These are phyloP conservation scores for Morus bassanus DNA, from an alignment of 2,797 vertebrate genomes.

Conservation along the genomic window DNA sequence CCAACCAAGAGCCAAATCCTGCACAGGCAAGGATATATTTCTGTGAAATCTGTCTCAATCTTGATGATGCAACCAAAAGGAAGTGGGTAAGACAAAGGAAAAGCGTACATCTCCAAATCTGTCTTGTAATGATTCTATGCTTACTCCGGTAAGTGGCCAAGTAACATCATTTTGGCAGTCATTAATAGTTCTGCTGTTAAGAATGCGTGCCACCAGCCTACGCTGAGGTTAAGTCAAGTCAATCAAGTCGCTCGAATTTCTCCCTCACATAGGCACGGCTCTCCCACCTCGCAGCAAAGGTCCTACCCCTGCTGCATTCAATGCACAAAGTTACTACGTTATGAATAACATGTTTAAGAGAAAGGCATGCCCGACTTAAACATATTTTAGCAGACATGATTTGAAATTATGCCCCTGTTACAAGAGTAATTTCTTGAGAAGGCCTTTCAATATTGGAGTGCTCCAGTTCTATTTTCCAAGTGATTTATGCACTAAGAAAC, in stretches of 20 bases:
- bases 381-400: too few species aligned
- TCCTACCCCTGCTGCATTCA: neutral
- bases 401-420: neutral
- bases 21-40: fast-evolving
- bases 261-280: neutral
- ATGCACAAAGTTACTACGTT: fast-evolving
- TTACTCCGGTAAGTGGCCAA: neutral
- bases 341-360: neutral
- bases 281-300: neutral
- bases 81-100: neutral
- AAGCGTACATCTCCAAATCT: fast-evolving
- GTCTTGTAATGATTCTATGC: neutral
- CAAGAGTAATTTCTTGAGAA: neutral
- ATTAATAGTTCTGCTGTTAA: neutral
- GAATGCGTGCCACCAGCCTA: fast-evolving
- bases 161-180: neutral
- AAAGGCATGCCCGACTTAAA: fast-evolving
- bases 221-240: fast-evolving
- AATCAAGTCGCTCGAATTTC: neutral
- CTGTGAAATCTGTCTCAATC: neutral
- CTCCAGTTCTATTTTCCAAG: neutral
- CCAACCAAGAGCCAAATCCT: neutral
- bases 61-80: neutral
- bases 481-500: neutral
- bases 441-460: neutral